Conservation (phyloP, 2,888 invertebrate species). For the Unio pictorum region DNA sequence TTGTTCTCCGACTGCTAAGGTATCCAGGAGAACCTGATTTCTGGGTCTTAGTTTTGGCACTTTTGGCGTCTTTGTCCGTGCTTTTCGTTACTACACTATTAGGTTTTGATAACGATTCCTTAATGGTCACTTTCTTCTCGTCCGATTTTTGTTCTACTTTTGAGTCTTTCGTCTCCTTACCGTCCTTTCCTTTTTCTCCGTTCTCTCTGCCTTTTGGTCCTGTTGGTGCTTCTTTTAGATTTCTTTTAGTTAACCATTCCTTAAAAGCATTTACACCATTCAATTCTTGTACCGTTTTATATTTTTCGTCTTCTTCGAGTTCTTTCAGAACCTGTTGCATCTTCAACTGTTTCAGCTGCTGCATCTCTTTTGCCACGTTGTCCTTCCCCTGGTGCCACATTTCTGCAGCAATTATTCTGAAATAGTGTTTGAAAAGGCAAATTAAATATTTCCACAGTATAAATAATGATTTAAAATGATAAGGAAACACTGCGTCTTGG, state of each 20-base stretch:
- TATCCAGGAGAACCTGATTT: not conserved
- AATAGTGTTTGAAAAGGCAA: conserved; percentile 10
- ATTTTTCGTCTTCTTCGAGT: conserved; percentile 63
- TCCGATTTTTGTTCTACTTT: conserved; percentile 4
- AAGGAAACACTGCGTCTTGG: too few species aligned
- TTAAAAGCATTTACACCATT: conserved; percentile 65
- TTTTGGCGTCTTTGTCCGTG: conserved; percentile 3
- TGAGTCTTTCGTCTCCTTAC: conserved; percentile 12
- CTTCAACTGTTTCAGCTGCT: conserved; percentile 61
- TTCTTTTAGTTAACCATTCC: conserved; percentile 53
- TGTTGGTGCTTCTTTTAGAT: not conserved
- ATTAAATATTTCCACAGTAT: too few species aligned
- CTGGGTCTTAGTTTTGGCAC: too few species aligned
- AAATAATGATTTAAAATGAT: too few species aligned
- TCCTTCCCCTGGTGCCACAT: conserved; percentile 71
- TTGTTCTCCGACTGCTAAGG: conserved; percentile 24
- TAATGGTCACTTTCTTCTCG: conserved; percentile 8
- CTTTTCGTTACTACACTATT: conserved; percentile 38
- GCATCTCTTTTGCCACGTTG: conserved; percentile 64
- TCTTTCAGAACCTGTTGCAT: conserved; percentile 67
- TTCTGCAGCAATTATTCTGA: conserved; percentile 69
- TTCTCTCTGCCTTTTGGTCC: not conserved
- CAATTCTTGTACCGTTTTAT: conserved; percentile 58
- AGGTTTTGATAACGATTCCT: conserved; percentile 37
- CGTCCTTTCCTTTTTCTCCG: conserved; percentile 13